Conservation (phyloP, 2,888 invertebrate species). For the Aphodius granarius region DNA sequence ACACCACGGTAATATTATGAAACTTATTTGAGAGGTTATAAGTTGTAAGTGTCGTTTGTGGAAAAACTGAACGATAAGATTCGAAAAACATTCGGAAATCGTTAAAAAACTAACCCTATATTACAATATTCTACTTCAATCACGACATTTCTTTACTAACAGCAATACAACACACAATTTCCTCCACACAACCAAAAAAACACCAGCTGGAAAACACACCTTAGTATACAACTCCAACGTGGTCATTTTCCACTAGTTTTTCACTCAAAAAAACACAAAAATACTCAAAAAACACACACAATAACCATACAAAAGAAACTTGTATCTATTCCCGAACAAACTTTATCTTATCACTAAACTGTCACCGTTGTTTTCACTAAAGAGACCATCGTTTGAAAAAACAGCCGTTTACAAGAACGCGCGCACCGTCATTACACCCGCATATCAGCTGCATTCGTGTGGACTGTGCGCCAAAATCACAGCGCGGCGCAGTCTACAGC, state of each 20-base stretch:
- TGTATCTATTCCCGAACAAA: background rate
- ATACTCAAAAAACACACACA: background rate
- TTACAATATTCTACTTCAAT: no score
- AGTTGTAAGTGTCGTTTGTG: no score
- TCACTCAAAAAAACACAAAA: constrained; percentile 9
- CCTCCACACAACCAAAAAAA: no score
- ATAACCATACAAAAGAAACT: background rate
- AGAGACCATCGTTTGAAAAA: background rate
- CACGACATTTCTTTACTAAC: no score
- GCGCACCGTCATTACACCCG: background rate
- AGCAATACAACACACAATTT: no score
- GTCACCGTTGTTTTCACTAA: background rate
- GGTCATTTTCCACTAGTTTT: constrained; percentile 24
- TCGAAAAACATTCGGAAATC: no score
- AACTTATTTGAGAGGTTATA: no score
- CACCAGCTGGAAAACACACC: constrained; percentile 9
- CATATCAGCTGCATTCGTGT: constrained; percentile 8
- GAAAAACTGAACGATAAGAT: no score
- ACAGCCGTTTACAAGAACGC: background rate
- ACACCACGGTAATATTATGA: no score
- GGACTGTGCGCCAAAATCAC: constrained; percentile 5
- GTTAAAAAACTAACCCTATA: no score
- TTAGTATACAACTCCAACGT: constrained; percentile 25
- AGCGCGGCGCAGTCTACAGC: constrained; percentile 30
- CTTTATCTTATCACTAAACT: constrained; percentile 3